phyloP scores from a whole-genome alignment of 2,888 invertebrate genomes.

The Chironomus tentans region DNA sequence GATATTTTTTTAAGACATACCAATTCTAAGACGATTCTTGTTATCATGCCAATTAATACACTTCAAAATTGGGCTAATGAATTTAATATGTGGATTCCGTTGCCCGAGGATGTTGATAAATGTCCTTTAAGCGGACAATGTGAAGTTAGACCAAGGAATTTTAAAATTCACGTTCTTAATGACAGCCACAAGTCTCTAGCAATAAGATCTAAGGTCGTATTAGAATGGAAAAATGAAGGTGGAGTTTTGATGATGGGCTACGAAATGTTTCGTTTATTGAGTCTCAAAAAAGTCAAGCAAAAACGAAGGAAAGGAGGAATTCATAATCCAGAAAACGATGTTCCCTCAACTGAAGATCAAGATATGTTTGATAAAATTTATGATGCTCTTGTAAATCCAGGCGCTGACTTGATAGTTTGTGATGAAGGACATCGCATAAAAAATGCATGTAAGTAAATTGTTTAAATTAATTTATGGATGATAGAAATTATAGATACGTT shows the following conservation, averaged over 20 bases:
- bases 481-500: too few species aligned
- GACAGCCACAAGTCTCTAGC: conserved; percentile 88
- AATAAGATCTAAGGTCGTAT: conserved; percentile 76
- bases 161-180: conserved; percentile 82
- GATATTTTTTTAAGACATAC: conserved; percentile 92
- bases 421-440: conserved; percentile 98
- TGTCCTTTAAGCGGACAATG: conserved; percentile 52
- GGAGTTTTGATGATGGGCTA: conserved; percentile 96
- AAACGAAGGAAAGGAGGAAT: conserved; percentile 41
- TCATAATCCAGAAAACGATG: conserved; percentile 36
- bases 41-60: conserved; percentile 98
- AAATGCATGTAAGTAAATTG: conserved; percentile 53
- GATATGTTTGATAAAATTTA: conserved; percentile 76
- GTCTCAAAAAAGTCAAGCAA: conserved; percentile 63
- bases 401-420: conserved; percentile 89
- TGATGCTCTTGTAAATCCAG: conserved; percentile 75
- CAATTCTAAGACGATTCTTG: conserved; percentile 75
- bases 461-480: too few species aligned
- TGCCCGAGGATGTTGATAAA: conserved; percentile 60
- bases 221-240: conserved; percentile 77
- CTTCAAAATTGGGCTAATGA: conserved; percentile 96
- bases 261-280: conserved; percentile 86
- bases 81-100: conserved; percentile 95
- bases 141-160: conserved; percentile 69
- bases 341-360: conserved; percentile 52